A percentile compares a stretch with the other conserved stretches of the same genome.
phyloP scores from a whole-genome alignment of 2,797 vertebrate species.

The Glossophaga mutica region DNA sequence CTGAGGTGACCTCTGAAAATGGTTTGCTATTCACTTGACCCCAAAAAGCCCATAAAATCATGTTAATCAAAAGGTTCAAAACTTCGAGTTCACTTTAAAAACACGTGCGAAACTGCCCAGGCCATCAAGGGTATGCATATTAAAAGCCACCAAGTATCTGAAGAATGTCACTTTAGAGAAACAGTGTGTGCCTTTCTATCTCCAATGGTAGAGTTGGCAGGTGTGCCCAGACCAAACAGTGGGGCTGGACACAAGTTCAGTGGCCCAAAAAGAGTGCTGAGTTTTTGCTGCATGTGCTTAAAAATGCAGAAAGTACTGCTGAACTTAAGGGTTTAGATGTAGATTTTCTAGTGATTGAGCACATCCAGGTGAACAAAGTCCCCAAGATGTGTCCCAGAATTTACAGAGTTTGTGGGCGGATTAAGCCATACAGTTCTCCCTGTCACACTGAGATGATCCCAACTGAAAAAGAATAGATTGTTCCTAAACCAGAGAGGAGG shows the following conservation, averaged over 20 bases:
- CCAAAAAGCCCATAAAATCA: not conserved
- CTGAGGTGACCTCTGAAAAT: not conserved
- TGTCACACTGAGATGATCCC: not conserved
- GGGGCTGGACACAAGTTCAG: not conserved
- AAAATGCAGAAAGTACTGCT: not conserved
- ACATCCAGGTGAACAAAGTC: not conserved
- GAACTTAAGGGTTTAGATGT: not conserved
- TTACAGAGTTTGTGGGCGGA: not conserved
- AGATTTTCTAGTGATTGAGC: too few species aligned
- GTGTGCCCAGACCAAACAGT: not conserved
- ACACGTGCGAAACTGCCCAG: not conserved
- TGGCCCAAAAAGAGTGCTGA: not conserved
- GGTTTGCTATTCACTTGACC: not conserved
- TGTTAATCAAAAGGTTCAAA: not conserved
- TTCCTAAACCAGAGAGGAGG: not conserved
- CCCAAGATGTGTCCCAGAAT: not conserved
- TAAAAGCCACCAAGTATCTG: not conserved
- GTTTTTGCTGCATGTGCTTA: not conserved
- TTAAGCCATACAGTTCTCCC: not conserved
- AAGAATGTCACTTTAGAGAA: not conserved
- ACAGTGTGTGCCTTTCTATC: not conserved
- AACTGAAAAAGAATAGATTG: not conserved
- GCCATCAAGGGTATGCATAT: not conserved
- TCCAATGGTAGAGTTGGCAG: not conserved
- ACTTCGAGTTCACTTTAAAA: not conserved